phyloP scores from a whole-genome alignment of 2,797 vertebrate species.

The Danio aesculapii region DNA sequence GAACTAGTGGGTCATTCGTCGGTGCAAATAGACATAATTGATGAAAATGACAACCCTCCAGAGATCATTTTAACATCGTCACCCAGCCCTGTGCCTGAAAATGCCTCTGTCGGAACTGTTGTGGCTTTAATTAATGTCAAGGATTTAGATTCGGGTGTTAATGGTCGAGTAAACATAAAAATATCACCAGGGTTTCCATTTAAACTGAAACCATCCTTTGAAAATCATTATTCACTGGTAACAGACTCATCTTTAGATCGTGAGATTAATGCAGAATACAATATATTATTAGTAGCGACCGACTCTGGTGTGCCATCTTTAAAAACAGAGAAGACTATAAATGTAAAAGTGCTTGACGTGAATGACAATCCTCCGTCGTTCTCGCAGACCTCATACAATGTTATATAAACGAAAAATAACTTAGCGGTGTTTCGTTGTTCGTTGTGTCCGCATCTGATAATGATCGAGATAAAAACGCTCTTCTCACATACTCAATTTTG shows the following conservation, averaged over 20 bases:
- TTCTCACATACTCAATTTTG: slow-evolving; percentile 72
- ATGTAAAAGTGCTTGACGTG: slow-evolving; percentile 47
- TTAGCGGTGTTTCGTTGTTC: slow-evolving; percentile 76
- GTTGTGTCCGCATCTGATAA: slow-evolving; percentile 81
- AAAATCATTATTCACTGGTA: slow-evolving; percentile 53
- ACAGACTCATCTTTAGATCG: slow-evolving; percentile 47
- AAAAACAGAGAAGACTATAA: slow-evolving; percentile 21
- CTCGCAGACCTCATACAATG: slow-evolving; percentile 36
- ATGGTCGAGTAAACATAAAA: slow-evolving; percentile 49
- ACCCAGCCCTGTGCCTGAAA: slow-evolving; percentile 70
- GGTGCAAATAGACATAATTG: slow-evolving; percentile 71
- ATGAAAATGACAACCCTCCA: slow-evolving; percentile 77
- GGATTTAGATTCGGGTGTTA: slow-evolving; percentile 58
- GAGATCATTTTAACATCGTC: slow-evolving; percentile 75
- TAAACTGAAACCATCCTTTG: slow-evolving; percentile 45
- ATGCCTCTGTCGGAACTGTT: slow-evolving; percentile 60
- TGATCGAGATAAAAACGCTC: slow-evolving; percentile 67
- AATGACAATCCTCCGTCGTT: slow-evolving; percentile 56
- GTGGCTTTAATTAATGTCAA: slow-evolving; percentile 57
- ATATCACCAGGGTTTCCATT: slow-evolving; percentile 45
- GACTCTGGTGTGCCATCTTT: slow-evolving; percentile 46
- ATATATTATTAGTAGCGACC: slow-evolving; percentile 39
- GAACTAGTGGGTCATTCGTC: slow-evolving; percentile 71
- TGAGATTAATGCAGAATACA: slow-evolving; percentile 46
- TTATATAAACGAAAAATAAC: slow-evolving; percentile 57